Evolutionary conservation across 1,140 invertebrate species (phyloP).

Genomic region (Homalodisca vitripennis): DNA sequence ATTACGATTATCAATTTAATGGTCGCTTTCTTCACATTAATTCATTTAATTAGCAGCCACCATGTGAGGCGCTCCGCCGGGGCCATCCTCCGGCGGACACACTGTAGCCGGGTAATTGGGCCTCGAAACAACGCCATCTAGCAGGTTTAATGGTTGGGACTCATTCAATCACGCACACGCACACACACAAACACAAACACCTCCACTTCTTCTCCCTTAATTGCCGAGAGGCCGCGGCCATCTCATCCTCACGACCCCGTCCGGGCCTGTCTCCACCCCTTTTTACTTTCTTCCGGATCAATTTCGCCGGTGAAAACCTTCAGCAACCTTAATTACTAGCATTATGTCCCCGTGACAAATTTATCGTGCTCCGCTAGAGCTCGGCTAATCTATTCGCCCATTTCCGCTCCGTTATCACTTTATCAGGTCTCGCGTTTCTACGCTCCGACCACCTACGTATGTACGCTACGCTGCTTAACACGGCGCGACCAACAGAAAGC

Average conservation of each 20-base stretch:
- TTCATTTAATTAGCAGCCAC: no score
- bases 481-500: no score
- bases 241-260: neutral
- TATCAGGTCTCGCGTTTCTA: neutral
- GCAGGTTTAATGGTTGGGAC: neutral
- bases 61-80: no score
- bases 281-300: conserved; percentile 20
- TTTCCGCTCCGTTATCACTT: neutral
- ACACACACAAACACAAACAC: neutral
- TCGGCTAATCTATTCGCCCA: conserved; percentile 8
- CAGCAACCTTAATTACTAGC: neutral
- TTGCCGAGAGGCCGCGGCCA: neutral
- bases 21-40: no score
- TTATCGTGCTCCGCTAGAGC: neutral
- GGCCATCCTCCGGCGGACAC: no score
- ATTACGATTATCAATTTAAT: no score
- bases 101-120: conserved; percentile 16
- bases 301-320: neutral
- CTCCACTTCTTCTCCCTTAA: neutral
- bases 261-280: neutral
- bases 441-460: no score
- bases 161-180: conserved; percentile 17
- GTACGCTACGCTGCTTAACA: no score
- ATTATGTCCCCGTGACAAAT: conserved; percentile 7
- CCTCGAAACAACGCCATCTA: conserved; percentile 16